Conservation (phyloP, 2,797 vertebrate genomes). For the Chaetophractus vellerosus region DNA sequence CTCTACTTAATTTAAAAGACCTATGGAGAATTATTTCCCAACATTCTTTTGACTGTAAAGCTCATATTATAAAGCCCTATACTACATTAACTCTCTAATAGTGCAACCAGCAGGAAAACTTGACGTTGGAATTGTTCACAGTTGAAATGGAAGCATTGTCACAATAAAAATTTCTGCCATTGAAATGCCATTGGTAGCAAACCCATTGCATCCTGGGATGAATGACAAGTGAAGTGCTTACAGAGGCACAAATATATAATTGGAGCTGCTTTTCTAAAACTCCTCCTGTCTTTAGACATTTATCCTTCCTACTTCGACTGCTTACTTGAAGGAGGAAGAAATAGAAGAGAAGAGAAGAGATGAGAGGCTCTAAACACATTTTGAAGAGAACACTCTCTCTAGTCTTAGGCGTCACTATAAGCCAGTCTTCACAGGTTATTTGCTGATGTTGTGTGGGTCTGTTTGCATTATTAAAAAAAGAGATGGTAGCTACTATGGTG, state of each 20-base stretch:
- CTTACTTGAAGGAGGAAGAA: too few species aligned
- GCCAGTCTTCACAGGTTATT: not conserved
- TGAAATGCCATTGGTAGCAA: slow-evolving; percentile 6
- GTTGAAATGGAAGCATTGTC: not conserved
- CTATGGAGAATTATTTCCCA: not conserved
- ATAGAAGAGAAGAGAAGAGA: not conserved
- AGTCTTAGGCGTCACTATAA: not conserved
- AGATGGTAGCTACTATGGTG: not conserved
- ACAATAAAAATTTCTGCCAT: not conserved
- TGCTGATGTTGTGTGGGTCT: not conserved
- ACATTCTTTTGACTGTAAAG: not conserved
- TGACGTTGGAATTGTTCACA: slow-evolving; percentile 19
- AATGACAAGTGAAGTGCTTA: not conserved
- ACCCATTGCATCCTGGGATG: not conserved
- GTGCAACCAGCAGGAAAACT: not conserved
- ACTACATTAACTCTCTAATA: not conserved
- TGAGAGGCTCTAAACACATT: not conserved
- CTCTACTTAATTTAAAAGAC: slow-evolving; percentile 8
- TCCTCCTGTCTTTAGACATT: not conserved
- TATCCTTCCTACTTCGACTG: not conserved
- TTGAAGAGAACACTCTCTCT: slow-evolving; percentile 36
- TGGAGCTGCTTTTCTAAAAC: slow-evolving; percentile 38
- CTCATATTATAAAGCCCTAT: not conserved
- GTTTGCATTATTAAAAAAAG: not conserved
- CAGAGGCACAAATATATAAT: not conserved